Percentiles rank a stretch among this genome's conserved stretches.
Conservation (phyloP, 2,113 vertebrate species). For the Lucifuga dentata region DNA sequence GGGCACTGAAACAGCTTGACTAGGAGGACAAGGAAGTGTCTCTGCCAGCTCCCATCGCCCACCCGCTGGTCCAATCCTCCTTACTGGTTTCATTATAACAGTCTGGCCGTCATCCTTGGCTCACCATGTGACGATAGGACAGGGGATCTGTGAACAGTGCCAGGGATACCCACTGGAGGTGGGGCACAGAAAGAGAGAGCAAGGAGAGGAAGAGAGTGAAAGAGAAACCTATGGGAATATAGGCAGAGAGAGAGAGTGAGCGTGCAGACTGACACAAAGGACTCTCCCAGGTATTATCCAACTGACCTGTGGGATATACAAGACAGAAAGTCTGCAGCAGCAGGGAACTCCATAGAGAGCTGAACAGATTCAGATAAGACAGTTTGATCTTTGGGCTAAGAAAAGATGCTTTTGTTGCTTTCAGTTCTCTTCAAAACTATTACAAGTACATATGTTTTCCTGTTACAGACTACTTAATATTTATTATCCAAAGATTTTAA, state of each 20-base stretch:
- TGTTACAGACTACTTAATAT: too few relatives aligned
- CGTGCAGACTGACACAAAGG: constrained; percentile 29
- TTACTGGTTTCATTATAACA: constrained; percentile 53
- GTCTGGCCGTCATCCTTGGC: constrained; percentile 46
- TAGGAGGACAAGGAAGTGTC: constrained; percentile 28
- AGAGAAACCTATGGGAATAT: constrained; percentile 41
- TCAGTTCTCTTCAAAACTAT: too few relatives aligned
- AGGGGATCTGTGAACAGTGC: constrained; percentile 36
- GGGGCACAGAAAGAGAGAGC: constrained; percentile 23
- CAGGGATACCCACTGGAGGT: constrained; percentile 52
- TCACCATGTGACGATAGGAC: constrained; percentile 44
- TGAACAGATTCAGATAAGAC: too few relatives aligned
- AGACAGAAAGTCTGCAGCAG: constrained; percentile 10
- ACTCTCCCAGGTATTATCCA: constrained; percentile 38
- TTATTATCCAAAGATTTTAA: too few relatives aligned
- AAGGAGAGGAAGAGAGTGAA: constrained; percentile 21
- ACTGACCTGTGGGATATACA: constrained; percentile 22
- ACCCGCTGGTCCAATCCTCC: constrained; percentile 63
- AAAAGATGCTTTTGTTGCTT: too few relatives aligned
- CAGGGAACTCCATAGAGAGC: too few relatives aligned
- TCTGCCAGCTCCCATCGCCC: constrained; percentile 52
- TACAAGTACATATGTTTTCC: too few relatives aligned
- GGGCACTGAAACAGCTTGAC: constrained; percentile 51
- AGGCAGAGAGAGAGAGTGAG: constrained; percentile 15
- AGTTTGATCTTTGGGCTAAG: too few relatives aligned